Evolutionary conservation across 2,888 invertebrate genomes (phyloP), one percentile per base, ranked within the genome.

Genomic region (Cheilosia pagana): DNA sequence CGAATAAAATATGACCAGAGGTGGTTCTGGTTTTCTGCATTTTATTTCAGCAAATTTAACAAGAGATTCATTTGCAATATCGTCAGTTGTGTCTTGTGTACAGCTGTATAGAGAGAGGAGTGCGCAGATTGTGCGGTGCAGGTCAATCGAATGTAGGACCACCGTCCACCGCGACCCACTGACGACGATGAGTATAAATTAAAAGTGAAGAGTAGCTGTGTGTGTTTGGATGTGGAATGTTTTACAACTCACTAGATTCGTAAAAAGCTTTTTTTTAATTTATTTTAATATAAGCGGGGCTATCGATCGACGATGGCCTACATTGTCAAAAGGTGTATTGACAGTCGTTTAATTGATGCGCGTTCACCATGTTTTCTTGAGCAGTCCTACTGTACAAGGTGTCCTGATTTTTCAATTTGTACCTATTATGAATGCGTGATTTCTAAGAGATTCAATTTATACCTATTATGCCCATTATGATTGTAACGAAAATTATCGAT

Each of bases 21-120:
- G 48, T 76, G 25, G 55, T 70, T 57, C 31, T 70, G 43, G 19
- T 31, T 53, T 68, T 71, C 48, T 48, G 74, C 52, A 63, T 70
- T 75, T 71, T 81, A 65, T 67, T 71, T 43, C 45, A 53, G 67
- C 81, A 81, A 81, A 81, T 76, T 76, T 81, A 76, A 70, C 81
- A 76, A 71, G 48, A 71, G 71, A 77, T 71, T 70, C 68, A 28
- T 55, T 70, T 62, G 70, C 55, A 63, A 75, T 16, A 16, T 10
- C 31, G 19, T 35, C 31, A 39, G 28, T 25, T 7, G 60, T 53
- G 39, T 50, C 23, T 28, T 7, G 45, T n/a, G 23, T 6, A n/a
- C 4, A 31, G n/a, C 5, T 2, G n/a, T 12, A 14, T 14, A 43
- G 7, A 14, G 10, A 14, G 35, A 16, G 48, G 16, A 23, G 57